These are phyloP conservation scores for Coregonus suidteri DNA, from an alignment of 2,797 vertebrate genomes.

Conservation along the genomic window DNA sequence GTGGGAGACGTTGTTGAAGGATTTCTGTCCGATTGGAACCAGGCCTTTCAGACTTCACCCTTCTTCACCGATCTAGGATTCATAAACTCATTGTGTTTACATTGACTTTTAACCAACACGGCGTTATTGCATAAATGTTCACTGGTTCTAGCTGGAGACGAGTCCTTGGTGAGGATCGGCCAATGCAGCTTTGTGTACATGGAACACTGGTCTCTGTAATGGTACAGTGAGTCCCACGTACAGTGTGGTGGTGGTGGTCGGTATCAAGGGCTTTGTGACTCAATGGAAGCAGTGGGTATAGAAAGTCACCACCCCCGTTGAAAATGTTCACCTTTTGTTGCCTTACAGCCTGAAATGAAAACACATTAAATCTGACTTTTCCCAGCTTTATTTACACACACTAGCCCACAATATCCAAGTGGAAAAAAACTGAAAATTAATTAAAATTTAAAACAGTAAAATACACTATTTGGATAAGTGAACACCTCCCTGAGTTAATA, in stretches of 20 bases:
- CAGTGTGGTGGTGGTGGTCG: neutral
- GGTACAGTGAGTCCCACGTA: neutral
- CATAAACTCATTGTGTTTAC: neutral
- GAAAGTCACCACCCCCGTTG: no score
- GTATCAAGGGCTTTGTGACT: neutral
- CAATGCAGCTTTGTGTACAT: slow-evolving; percentile 7
- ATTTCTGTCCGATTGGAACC: slow-evolving; percentile 41
- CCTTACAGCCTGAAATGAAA: no score
- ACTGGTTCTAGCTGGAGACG: neutral
- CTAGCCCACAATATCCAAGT: no score
- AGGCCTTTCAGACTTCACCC: neutral
- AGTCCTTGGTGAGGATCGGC: neutral
- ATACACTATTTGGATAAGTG: no score
- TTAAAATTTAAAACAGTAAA: no score
- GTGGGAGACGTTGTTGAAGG: neutral
- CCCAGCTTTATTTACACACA: no score
- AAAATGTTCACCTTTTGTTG: no score
- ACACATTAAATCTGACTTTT: no score
- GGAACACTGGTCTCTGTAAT: neutral
- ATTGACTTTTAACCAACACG: neutral
- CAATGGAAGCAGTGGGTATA: neutral
- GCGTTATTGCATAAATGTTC: neutral
- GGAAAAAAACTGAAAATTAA: no score
- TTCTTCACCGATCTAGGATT: neutral
- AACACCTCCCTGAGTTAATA: no score